Conservation (phyloP, 2,113 vertebrate genomes). For the Onychorhynchus coronatus region DNA sequence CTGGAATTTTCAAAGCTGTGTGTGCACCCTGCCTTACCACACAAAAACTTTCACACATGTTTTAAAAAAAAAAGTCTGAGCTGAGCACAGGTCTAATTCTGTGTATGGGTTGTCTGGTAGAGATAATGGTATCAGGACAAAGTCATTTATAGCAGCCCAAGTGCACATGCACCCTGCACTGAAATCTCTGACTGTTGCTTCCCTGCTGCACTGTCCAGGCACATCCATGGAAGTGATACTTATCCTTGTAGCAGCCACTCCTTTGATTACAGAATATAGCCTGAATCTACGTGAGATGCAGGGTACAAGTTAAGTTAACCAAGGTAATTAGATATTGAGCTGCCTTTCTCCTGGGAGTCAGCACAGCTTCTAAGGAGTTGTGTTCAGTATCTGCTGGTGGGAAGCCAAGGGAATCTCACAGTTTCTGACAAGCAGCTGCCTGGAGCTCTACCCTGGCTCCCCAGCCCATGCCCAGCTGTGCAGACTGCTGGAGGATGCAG, state of each 20-base stretch:
- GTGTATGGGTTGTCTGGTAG: neutral
- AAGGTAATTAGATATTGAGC: neutral
- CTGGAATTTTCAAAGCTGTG: conserved; percentile 20
- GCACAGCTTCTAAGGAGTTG: neutral
- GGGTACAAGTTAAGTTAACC: neutral
- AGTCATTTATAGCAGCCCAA: neutral
- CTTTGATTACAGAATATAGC: neutral
- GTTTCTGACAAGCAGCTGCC: neutral
- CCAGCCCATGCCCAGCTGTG: neutral
- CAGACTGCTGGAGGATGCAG: neutral
- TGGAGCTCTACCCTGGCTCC: neutral
- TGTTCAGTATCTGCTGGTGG: neutral
- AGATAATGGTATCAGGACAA: neutral
- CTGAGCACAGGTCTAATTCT: neutral
- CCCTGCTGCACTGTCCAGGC: neutral
- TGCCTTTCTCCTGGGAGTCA: neutral
- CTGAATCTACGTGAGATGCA: neutral
- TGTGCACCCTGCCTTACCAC: neutral
- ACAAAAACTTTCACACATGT: neutral
- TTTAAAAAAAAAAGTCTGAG: neutral
- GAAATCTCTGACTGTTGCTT: neutral
- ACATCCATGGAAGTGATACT: neutral
- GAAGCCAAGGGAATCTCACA: neutral
- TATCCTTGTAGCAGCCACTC: neutral
- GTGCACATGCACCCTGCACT: neutral